Base-by-base conservation (phyloP, 1,140 invertebrate species). In the Brachionus manjavacas region DNA sequence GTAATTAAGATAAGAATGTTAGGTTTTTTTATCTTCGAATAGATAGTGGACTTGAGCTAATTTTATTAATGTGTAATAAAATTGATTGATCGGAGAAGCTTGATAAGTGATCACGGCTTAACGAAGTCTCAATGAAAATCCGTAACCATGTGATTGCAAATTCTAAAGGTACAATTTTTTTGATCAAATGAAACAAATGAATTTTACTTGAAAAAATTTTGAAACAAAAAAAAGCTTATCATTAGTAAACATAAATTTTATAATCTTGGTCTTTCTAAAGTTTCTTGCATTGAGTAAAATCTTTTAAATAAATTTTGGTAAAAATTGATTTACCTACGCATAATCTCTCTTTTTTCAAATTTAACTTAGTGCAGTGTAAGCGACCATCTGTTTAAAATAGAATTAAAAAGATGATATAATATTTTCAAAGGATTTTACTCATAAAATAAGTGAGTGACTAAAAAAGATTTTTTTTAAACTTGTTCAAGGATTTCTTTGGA, bases 1-100 rank as follows among this genome's bases (percentile, higher is more conserved):
- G 68, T 72, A 72, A 72, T 72, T 72, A 72, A 72, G 68, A 72
- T 72, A 72, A 72, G 35, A 72, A 39, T 41, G 16, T 41, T 72
- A 41, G 39, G 46, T 16, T 23, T 60, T 16, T 20, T 72, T 72
- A 72, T 72, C 68, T 72, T 8, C 31, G 35, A 72, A 72, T 23
- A 20, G 68, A 72, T 72, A 72, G 31, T 39, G 7, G 68, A 16
- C 16, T 72, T n/a, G 14, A 41, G 31, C 66, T 72, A 41, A 41
- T 72, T 39, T 72, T 72, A 72, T 39, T 72, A 41, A 20, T 41
- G 16, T 41, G 16, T 72, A 72, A 72, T 39, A 72, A 72, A 72
- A 72, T 72, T 72, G 68, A 72, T 72, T 72, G 68, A 72, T 72
- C 68, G 14, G 35, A 72, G 14, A n/a, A n/a, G 12, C 16, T 9